phyloP scores from a whole-genome alignment of 30 jellyfish, hydroid and myxozoan species.

The Sanderia malayensis region DNA sequence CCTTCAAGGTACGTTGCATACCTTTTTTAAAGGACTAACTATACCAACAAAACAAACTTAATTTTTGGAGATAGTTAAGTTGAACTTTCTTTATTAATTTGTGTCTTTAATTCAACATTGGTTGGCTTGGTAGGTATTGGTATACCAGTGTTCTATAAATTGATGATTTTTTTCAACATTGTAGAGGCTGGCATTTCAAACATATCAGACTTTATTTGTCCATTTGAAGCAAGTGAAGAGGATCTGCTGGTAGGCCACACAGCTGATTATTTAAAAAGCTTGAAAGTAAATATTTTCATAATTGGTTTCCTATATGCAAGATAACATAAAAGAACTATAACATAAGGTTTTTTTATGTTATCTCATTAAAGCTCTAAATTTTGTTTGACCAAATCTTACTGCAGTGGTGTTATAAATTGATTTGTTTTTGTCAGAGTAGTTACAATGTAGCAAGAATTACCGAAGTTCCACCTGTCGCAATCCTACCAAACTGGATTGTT shows the following conservation, averaged over 20 bases:
- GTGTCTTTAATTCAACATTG: too few species aligned
- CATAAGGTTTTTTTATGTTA: too few species aligned
- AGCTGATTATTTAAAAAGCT: conserved; percentile 58
- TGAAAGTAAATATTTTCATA: conserved; percentile 74
- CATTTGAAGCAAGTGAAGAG: conserved; percentile 61
- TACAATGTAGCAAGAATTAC: conserved; percentile 79
- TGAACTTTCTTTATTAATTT: too few species aligned
- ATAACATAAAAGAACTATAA: too few species aligned
- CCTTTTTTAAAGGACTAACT: too few species aligned
- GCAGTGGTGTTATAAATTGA: background rate
- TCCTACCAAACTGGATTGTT: conserved; percentile 71
- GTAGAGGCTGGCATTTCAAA: conserved; percentile 57
- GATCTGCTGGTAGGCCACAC: conserved; percentile 79
- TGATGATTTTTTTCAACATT: background rate
- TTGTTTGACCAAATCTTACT: too few species aligned
- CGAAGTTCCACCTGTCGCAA: conserved; percentile 76
- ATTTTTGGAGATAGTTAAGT: too few species aligned
- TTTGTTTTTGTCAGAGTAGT: conserved; percentile 64
- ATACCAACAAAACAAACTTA: too few species aligned
- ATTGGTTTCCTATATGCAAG: too few species aligned
- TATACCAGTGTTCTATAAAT: too few species aligned
- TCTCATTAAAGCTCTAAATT: too few species aligned
- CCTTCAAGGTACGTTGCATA: conserved; percentile 58
- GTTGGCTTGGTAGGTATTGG: too few species aligned
- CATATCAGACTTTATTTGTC: conserved; percentile 39